Base-by-base conservation (phyloP, 2,797 vertebrate species). In the Furcifer pardalis region DNA sequence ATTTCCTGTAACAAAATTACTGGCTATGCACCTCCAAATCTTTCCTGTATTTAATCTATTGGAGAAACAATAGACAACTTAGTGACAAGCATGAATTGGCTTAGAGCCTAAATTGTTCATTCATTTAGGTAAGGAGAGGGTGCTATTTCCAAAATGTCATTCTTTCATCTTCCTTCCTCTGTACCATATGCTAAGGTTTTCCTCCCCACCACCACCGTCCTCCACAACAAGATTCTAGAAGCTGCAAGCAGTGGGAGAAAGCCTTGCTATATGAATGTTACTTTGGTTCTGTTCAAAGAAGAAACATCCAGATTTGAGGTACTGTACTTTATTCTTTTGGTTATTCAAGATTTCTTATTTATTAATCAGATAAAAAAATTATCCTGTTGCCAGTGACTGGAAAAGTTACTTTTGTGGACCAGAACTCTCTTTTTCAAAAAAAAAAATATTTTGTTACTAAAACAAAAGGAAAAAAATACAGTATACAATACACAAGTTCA, bases 1-100 rank as follows among this genome's bases (percentile, higher is more conserved):
- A 68, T 85, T 42, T 44, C 88, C 71, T 30, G 5, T 19, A 85
- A 77, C 65, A 21, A 56, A 56, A 56, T 56, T 56, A 56, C 15
- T 56, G 52, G 5, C 13, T 5, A 21, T 19, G 19, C 52, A 56
- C 21, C 15, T 56, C 52, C 17, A 19, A 13, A 56, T 56, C 52
- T 56, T 23, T 21, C 17, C 52, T 56, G 21, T 56, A 19, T 56
- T 56, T 56, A 56, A 23, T 56, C 52, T 56, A 5, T 21, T 56
- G 52, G 52, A 56, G 52, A 5, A 56, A 56, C 19, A 56, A 21
- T 19, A 5, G 3, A 27, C 27, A 30, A 77, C 5, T 60, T 8
- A 35, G 17, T 56, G 56, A 60, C n/a, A 60, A 42, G 1, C 27
- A 60, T 13, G 32, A 77, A 77, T 30, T 62, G 40, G 40, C 42